Percentiles rank a stretch among this genome's conserved stretches.
These are phyloP conservation scores for Montipora foliosa DNA, from an alignment of 64 coral and sea anemone genomes.

Conservation along the genomic window DNA sequence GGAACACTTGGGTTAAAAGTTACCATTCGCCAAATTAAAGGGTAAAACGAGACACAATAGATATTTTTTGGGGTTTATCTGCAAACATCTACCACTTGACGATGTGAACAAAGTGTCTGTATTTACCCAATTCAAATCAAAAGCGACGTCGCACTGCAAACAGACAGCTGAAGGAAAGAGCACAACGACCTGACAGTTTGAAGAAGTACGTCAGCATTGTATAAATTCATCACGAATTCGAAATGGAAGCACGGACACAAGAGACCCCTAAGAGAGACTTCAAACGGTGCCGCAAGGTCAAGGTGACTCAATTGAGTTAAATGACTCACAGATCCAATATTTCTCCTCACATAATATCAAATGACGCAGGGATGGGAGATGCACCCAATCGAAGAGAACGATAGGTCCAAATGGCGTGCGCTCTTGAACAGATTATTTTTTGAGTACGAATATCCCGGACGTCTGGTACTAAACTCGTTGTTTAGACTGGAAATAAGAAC, in stretches of 20 bases:
- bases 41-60: not conserved
- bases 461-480: not conserved
- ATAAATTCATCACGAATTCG: constrained; percentile 34
- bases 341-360: not conserved
- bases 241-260: constrained; percentile 1
- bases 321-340: constrained; percentile 15
- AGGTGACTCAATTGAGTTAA: not conserved
- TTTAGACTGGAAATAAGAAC: not conserved
- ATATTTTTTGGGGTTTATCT: not conserved
- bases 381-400: not conserved
- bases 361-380: not conserved
- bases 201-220: constrained; percentile 44
- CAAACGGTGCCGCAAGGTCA: constrained; percentile 27
- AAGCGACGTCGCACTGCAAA: not conserved
- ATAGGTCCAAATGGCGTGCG: not conserved
- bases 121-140: constrained; percentile 7
- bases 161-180: not conserved
- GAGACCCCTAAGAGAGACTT: constrained; percentile 33
- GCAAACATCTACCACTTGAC: constrained; percentile 7
- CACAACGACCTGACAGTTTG: constrained; percentile 31
- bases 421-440: not conserved
- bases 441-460: not conserved
- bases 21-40: not conserved
- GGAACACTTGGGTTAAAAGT: not conserved
- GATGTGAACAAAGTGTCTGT: constrained; percentile 6